These are phyloP conservation scores for Anoplius nigerrimus DNA, from an alignment of 2,888 invertebrate genomes.

Conservation along the genomic window DNA sequence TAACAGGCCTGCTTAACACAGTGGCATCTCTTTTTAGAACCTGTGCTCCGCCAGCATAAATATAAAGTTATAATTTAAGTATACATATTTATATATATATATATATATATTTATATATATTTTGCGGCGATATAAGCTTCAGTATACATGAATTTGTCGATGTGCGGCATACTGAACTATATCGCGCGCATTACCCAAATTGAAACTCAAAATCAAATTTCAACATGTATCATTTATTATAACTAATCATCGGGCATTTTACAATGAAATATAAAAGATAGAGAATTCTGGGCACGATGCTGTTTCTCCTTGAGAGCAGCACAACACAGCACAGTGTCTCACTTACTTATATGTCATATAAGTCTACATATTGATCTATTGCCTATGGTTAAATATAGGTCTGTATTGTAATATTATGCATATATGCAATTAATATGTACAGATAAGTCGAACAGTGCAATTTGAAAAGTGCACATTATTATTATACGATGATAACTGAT, in stretches of 20 bases:
- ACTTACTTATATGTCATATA: conserved; percentile 40
- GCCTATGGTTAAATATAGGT: conserved; percentile 62
- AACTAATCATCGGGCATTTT: conserved; percentile 61
- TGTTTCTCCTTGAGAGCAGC: conserved; percentile 28
- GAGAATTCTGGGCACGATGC: conserved; percentile 51
- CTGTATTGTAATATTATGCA: conserved; percentile 61
- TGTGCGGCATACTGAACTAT: conserved; percentile 31
- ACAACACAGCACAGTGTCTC: conserved; percentile 47
- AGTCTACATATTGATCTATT: conserved; percentile 52
- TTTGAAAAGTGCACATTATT: conserved; percentile 40
- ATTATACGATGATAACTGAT: conserved; percentile 30
- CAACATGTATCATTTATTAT: conserved; percentile 61
- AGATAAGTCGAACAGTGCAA: conserved; percentile 44
- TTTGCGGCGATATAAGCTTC: conserved; percentile 15
- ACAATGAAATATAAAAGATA: conserved; percentile 67
- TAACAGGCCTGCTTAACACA: conserved; percentile 18
- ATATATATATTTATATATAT: conserved; percentile 25
- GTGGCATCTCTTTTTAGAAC: conserved; percentile 9
- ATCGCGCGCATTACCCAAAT: conserved; percentile 30
- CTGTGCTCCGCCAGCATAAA: background rate
- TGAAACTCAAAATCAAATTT: conserved; percentile 53
- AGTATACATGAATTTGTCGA: conserved; percentile 10
- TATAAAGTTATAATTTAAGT: conserved; percentile 8
- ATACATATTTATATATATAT: conserved; percentile 21
- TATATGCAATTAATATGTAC: conserved; percentile 58